Evolutionary conservation across 2,797 vertebrate species (phyloP).

Genomic region (Neosilurus mollespiculum): DNA sequence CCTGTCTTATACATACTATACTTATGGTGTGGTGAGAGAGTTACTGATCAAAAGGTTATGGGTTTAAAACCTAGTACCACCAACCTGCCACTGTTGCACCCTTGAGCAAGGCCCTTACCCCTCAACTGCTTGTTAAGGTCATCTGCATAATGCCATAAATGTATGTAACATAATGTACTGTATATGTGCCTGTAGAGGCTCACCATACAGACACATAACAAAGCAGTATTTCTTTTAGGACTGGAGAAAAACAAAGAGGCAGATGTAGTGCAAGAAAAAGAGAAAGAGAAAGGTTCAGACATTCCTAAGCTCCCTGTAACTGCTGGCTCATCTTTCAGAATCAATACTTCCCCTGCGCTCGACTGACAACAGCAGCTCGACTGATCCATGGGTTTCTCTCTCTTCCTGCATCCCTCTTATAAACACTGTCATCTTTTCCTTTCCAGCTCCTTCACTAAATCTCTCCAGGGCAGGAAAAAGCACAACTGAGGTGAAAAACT

Average conservation of each 20-base stretch:
- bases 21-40: too few relatives aligned
- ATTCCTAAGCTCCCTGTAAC: constrained; percentile 59
- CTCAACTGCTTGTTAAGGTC: too few relatives aligned
- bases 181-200: constrained; percentile 28
- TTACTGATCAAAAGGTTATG: too few relatives aligned
- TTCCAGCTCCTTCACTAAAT: constrained; percentile 42
- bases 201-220: constrained; percentile 30
- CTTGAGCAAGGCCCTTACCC: too few relatives aligned
- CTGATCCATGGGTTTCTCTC: constrained; percentile 55
- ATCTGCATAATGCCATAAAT: too few relatives aligned
- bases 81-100: too few relatives aligned
- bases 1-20: not conserved
- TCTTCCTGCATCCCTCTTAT: constrained; percentile 48
- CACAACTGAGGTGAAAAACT: constrained; percentile 54
- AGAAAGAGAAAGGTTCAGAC: constrained; percentile 54
- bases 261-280: constrained; percentile 36
- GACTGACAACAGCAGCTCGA: constrained; percentile 52
- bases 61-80: too few relatives aligned
- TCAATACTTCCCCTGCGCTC: constrained; percentile 63
- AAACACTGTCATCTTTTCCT: constrained; percentile 54
- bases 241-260: constrained; percentile 25
- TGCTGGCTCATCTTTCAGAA: constrained; percentile 62
- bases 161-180: not conserved
- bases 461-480: constrained; percentile 59
- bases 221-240: constrained; percentile 42